Base-by-base conservation (phyloP, 2,888 invertebrate species). In the Mayetiola destructor region DNA sequence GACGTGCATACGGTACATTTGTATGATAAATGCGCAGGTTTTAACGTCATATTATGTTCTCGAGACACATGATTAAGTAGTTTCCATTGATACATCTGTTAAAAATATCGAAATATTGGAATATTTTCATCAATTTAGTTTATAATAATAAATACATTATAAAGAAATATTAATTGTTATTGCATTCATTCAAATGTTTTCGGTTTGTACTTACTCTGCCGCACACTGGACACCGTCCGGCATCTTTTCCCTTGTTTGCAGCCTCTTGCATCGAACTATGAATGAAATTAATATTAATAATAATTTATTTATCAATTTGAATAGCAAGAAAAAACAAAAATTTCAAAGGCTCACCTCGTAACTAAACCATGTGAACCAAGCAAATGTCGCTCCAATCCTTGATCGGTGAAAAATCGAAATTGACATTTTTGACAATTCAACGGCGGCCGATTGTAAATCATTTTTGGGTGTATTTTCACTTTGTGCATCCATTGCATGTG, bases 401-500 rank as follows among this genome's bases (percentile, higher is more conserved):
- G 88, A 74, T 95, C 94, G 42, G 95, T 95, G 75, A 96, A 97
- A 76, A 96, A 97, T 66, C 93, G 80, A 71, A 88, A 90, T 74
- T 92, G 90, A 76, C 95, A 95, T 72, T 93, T 92, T 73, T 93
- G 93, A 73, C 95, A 95, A 75, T 91, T 92, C 62, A 95, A 77
- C 53, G 94, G 94, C 58, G 95, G 92, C 72, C 88, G 79, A 73
- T 90, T 92, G 73, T 91, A 88, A 64, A 92, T 91, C 92, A 92
- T 93, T 75, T 91, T 92, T 58, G 92, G 91, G 74, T 92, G 92
- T 66, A 93, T 93, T 73, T 92, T 92, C 63, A 92, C 90, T 80
- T 94, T 93, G 72, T 95, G 95, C 70, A 94, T 93, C 89, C 92
- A 94, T 68, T 92, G 93, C 90, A 95, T 94, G 69, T 95, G 95